Base-by-base conservation (phyloP, 2,113 vertebrate genomes). In the Herpetotheres cachinnans region DNA sequence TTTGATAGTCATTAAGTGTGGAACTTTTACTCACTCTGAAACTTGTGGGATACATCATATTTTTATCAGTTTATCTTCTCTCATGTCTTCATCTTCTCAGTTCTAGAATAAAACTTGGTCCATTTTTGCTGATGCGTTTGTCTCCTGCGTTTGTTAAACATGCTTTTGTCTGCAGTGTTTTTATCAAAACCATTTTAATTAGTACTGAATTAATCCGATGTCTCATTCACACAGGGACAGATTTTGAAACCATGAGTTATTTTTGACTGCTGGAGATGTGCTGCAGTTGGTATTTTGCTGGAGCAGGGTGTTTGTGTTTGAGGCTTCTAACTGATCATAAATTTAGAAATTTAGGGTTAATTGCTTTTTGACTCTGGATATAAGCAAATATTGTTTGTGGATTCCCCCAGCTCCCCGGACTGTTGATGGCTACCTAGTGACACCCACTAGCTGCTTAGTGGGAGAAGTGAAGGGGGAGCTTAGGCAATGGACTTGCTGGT, bases 321-420 rank as follows among this genome's bases (percentile, higher is more conserved):
- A 72, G 36, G 18, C 30, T 88, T 88, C 21, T 58, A 52, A 62
- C 36, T 32, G 16, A 29, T 77, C 0, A 6, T 61, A 65, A 55
- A 89, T 67, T 44, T 74, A 78, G 56, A 66, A 71, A 40, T 59
- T 49, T 30, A 65, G 55, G 5, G 3, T 55, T 81, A 58, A 59
- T 77, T 73, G 46, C 32, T 72, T 86, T 91, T 94, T 76, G 19
- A 30, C 14, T 77, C 12, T 46, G 32, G 32, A 16, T 47, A 4
- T 32, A 44, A 71, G 52, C 49, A 88, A 66, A 26, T 91, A 30
- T 0, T 52, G 13, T 65, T 56, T 82, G 46, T 82, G 42, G 29
- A 4, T 34, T 74, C 3, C 73, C 2, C 7, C 13, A 30, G 19
- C 12, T n/a, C 11, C 2, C 12, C 36, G 3, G 3, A 7, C 32